These are phyloP conservation scores for Vanessa tameamea DNA, from an alignment of 1,140 invertebrate genomes.

Conservation along the genomic window DNA sequence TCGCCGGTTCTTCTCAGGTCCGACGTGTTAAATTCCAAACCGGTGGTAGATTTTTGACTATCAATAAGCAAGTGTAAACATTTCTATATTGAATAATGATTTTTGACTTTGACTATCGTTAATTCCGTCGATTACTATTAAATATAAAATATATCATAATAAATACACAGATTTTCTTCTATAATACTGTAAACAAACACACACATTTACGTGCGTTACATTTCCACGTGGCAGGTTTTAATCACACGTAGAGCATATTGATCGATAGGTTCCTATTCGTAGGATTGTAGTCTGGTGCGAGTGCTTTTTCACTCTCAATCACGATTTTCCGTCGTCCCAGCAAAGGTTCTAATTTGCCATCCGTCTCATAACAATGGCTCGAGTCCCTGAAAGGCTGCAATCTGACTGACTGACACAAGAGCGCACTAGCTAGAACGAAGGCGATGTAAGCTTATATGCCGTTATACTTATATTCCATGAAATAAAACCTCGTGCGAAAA, in stretches of 20 bases:
- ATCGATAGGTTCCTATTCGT: slow-evolving; percentile 54
- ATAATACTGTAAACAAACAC: slow-evolving; percentile 17
- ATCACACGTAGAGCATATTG: slow-evolving; percentile 38
- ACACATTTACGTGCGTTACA: slow-evolving; percentile 15
- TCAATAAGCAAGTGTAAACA: no score
- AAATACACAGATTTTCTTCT: background rate
- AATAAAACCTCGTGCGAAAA: no score
- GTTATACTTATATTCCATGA: background rate
- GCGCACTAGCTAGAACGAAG: slow-evolving; percentile 6
- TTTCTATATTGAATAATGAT: no score
- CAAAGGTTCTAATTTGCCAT: slow-evolving; percentile 69
- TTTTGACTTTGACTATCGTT: no score
- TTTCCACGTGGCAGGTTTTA: slow-evolving; percentile 38
- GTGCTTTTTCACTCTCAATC: slow-evolving; percentile 76
- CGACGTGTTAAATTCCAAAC: no score
- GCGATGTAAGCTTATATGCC: background rate
- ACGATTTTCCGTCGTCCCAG: slow-evolving; percentile 45
- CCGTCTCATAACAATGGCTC: slow-evolving; percentile 62
- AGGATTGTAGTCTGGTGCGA: slow-evolving; percentile 59
- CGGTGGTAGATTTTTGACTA: no score
- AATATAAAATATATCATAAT: background rate
- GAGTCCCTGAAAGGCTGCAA: slow-evolving; percentile 42
- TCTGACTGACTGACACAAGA: slow-evolving; percentile 35
- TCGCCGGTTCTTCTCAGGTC: no score
- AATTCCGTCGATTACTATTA: no score